phyloP scores from a whole-genome alignment of 2,797 vertebrate genomes.

The Mus spretus region DNA sequence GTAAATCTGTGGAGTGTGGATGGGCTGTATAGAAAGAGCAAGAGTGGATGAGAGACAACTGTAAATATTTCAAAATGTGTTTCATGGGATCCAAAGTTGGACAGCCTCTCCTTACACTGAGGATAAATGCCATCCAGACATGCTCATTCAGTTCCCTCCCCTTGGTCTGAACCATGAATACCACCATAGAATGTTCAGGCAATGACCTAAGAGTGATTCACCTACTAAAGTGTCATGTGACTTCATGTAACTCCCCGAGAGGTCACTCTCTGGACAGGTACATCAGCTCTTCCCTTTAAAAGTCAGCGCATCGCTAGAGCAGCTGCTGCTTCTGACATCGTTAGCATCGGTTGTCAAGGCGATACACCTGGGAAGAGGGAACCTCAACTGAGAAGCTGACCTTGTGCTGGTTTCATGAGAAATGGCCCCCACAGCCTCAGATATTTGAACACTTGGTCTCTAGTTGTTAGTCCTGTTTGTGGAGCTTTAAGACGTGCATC shows the following conservation, averaged over 20 bases:
- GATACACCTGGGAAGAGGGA: neutral
- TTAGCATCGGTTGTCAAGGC: neutral
- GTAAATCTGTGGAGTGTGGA: neutral
- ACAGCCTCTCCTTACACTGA: neutral
- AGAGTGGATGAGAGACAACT: neutral
- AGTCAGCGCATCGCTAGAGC: neutral
- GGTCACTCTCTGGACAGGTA: neutral
- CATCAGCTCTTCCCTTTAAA: neutral
- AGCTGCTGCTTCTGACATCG: neutral
- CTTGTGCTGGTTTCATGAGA: neutral
- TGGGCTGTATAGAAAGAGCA: neutral
- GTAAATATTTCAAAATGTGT: neutral
- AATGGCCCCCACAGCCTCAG: neutral
- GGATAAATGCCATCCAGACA: neutral
- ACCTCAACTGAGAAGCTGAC: no score
- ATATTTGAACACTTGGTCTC: neutral
- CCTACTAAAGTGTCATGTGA: neutral
- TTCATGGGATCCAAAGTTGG: neutral
- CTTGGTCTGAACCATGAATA: neutral
- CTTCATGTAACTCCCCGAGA: neutral
- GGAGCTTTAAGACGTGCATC: neutral
- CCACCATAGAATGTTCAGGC: neutral
- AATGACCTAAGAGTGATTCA: neutral
- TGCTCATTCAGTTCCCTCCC: neutral
- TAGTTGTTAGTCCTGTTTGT: neutral